A percentile compares a stretch with the other conserved stretches of the same genome.
Evolutionary conservation across 2,888 invertebrate genomes (phyloP).

Genomic region (Protophormia terraenovae): DNA sequence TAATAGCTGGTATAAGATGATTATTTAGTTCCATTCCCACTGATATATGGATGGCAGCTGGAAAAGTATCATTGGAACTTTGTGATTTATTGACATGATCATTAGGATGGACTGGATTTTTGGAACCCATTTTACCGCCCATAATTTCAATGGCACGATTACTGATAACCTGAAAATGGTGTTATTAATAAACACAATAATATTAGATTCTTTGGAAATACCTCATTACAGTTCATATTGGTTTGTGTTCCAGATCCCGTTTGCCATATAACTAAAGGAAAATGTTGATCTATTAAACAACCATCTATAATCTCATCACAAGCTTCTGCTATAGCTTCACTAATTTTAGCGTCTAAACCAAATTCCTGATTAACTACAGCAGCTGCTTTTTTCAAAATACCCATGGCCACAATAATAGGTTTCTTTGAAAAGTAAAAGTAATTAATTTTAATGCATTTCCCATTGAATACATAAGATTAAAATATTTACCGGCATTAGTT

Average conservation of each 20-base stretch:
- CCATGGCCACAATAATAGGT: constrained; percentile 95
- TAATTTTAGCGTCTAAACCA: constrained; percentile 92
- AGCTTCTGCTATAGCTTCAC: constrained; percentile 92
- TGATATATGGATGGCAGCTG: constrained; percentile 98
- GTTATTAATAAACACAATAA: not conserved
- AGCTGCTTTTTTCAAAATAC: constrained; percentile 97
- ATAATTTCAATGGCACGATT: constrained; percentile 93
- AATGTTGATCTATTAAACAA: constrained; percentile 91
- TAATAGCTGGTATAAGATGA: constrained; percentile 90
- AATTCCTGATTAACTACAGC: constrained; percentile 95
- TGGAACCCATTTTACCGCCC: constrained; percentile 94
- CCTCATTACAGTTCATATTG: constrained; percentile 99
- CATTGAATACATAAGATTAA: not conserved
- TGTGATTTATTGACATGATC: constrained; percentile 99
- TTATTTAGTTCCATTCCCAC: constrained; percentile 93
- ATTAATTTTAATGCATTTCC: too few species aligned
- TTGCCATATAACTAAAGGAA: constrained; percentile 99
- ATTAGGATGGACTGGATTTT: constrained; percentile 97
- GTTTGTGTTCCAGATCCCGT: constrained; percentile 99
- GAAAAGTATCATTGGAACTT: constrained; percentile 99
- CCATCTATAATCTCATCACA: constrained; percentile 96
- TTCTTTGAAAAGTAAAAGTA: constrained; percentile 83
- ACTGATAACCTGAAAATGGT: constrained; percentile 82
- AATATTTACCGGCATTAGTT: constrained; percentile 94
- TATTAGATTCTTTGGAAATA: constrained; percentile 74